Evolutionary conservation across 30 jellyfish, hydroid and myxozoan species (phyloP).

Genomic region (Aurelia sp.): DNA sequence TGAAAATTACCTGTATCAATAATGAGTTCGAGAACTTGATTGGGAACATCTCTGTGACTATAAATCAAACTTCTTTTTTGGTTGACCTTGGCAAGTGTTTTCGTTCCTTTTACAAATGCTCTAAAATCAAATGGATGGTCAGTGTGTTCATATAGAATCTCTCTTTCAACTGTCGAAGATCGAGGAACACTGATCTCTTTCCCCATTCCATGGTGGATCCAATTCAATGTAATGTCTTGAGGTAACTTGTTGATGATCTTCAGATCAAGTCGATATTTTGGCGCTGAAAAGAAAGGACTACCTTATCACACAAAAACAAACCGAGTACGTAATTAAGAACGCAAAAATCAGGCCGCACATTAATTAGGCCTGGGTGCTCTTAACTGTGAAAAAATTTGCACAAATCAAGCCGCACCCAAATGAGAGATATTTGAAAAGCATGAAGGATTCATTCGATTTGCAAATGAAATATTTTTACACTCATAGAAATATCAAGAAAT

Average conservation of each 20-base stretch:
- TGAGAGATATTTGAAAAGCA: no score
- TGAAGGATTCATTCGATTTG: no score
- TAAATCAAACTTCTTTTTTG: constrained; percentile 7
- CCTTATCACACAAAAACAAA: no score
- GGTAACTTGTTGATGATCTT: constrained; percentile 9
- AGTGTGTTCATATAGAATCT: background rate
- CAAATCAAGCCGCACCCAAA: no score
- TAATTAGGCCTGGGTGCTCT: no score
- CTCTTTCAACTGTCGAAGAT: background rate
- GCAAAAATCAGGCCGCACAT: no score
- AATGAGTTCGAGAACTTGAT: constrained; percentile 4
- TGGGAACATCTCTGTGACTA: constrained; percentile 3
- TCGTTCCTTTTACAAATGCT: constrained; percentile 2
- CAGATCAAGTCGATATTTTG: constrained; percentile 12
- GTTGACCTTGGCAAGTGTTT: constrained; percentile 4
- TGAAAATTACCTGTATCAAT: constrained; percentile 51
- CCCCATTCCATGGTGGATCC: background rate
- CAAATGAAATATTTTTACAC: no score
- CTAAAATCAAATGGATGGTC: constrained; percentile 16
- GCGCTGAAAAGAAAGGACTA: constrained; percentile 17
- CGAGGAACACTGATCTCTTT: background rate
- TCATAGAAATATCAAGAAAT: no score
- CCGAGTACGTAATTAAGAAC: no score
- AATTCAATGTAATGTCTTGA: background rate
- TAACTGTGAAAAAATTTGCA: no score